Base-by-base conservation (phyloP, 2,113 vertebrate species). In the Podarcis raffonei region DNA sequence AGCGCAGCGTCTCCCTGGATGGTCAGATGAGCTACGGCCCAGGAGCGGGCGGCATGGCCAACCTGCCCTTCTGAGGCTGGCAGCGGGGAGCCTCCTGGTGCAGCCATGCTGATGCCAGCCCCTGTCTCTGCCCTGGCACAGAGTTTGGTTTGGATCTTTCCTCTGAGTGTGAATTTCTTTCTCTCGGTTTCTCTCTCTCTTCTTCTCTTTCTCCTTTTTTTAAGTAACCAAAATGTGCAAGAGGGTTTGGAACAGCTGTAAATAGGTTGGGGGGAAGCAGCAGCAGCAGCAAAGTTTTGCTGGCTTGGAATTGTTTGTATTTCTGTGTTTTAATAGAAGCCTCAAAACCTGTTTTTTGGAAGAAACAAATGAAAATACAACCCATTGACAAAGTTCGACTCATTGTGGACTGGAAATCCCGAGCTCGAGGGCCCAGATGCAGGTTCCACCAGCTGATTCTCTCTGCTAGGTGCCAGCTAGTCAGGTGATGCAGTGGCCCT, bases 311-410 rank as follows among this genome's bases (percentile, higher is more conserved):
- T 97, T 97, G 98, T 98, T 98, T 98, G 97, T 98, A 98, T 98
- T 98, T 98, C 97, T 98, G 98, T 98, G 98, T 98, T 98, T 98
- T 98, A 98, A 97, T 98, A 98, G 97, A 98, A 97, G 97, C 98
- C 97, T 97, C 97, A 96, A 97, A 97, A 96, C 81, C 81, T 92
- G 91, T 94, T 95, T 71, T 71, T 89, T 53, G 81, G 96, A 97
- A 95, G 97, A 96, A 92, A 86, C 91, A 93, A 85, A 69, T 57
- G 32, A 25, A 69, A 68, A 48, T 30, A 92, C 15, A 92, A 89
- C 13, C 90, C 75, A 90, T 18, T 79, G 81, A 88, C 42, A 77
- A 77, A 80, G 89, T 39, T 6, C 18, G 4, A 12, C 37, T 48
- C 62, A 3, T 20, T 27, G 72, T 62, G 84, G 53, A 6, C 32